These are phyloP conservation scores for Junonia oenone DNA, from an alignment of 2,888 invertebrate species.

Conservation along the genomic window DNA sequence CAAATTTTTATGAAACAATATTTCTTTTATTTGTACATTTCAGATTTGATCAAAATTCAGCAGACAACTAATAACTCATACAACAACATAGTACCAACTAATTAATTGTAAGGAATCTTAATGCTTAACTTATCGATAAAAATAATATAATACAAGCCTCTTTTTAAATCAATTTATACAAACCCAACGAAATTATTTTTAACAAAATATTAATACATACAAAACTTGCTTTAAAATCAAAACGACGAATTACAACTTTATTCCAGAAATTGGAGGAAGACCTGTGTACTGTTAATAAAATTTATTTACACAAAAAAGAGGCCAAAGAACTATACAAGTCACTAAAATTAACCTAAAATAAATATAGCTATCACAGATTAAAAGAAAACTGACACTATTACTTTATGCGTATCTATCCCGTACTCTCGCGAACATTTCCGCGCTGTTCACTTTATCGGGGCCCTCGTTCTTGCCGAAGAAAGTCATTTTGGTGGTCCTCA, in stretches of 20 bases:
- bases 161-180: neutral
- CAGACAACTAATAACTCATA: neutral
- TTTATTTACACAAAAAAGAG: neutral
- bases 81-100: conserved; percentile 4
- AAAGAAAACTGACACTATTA: neutral
- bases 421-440: conserved; percentile 67
- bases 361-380: conserved; percentile 26
- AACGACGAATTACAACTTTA: too few species aligned
- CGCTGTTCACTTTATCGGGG: conserved; percentile 62
- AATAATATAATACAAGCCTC: neutral
- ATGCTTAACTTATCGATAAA: neutral
- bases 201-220: too few species aligned
- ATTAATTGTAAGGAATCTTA: too few species aligned
- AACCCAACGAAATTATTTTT: too few species aligned
- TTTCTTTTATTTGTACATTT: conserved; percentile 14
- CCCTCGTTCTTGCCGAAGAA: conserved; percentile 78
- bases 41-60: neutral
- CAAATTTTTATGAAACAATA: neutral
- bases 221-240: too few species aligned
- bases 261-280: too few species aligned
- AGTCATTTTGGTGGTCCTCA: conserved; percentile 78
- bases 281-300: neutral
- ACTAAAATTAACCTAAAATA: conserved; percentile 19
- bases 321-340: neutral
- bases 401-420: conserved; percentile 68